Evolutionary conservation across 2,888 invertebrate genomes (phyloP), one percentile per base, ranked within the genome.

Genomic region (Furcula furcula): DNA sequence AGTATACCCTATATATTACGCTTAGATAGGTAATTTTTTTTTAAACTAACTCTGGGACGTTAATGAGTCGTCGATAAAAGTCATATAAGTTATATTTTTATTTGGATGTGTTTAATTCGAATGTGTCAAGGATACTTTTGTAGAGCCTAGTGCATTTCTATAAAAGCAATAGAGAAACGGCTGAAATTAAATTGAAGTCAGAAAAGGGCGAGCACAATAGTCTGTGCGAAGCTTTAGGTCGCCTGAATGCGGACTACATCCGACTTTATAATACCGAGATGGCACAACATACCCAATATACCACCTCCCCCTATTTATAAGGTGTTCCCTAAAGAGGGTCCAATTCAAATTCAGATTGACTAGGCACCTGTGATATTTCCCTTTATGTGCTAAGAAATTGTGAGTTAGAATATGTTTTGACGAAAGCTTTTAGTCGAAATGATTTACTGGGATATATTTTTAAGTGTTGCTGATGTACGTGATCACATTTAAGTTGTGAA

Each of bases 131-230:
- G n/a, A n/a, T n/a, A n/a, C n/a, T n/a, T n/a, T 9, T 48, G 40
- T 41, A 43, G 47, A 44, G 34, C 44, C 46, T 48, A 50, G 43
- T 41, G 41, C 23, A 50, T 53, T 55, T 60, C 50, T 59, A 52
- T 60, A 61, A 63, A 63, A 61, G 55, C 62, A 48, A 55, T 64
- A 69, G 60, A 59, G 64, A 74, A 73, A 72, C 62, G 71, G 61
- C 65, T 75, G 66, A 76, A 75, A 79, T 76, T 74, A 74, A 74
- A 80, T 81, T 75, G 70, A 76, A 76, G 65, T 67, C 65, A 55
- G 67, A 70, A 76, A 75, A 77, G 76, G 72, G 64, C 62, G 51
- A 57, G 48, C 65, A 81, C 81, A 82, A 84, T 77, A 50, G 54
- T 58, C 67, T 62, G 41, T 34, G 40, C 32, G 60, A 65, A 60